phyloP scores from a whole-genome alignment of 2,888 invertebrate species.

The Nezara viridula region DNA sequence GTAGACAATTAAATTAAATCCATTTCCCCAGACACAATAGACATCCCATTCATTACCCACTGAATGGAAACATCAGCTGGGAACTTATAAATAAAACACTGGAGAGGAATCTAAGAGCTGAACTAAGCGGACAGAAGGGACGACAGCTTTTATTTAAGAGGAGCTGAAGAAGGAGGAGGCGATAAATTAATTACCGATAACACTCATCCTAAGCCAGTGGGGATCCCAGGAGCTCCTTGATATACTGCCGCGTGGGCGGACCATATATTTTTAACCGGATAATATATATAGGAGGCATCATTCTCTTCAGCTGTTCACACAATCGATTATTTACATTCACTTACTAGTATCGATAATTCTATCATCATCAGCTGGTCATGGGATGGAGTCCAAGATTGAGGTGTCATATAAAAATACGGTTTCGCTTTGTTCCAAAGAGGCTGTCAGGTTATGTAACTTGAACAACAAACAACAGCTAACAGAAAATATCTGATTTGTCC shows the following conservation, averaged over 20 bases:
- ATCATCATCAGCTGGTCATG: neutral
- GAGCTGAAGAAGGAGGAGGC: neutral
- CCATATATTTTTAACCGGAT: neutral
- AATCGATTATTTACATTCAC: neutral
- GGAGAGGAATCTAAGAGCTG: neutral
- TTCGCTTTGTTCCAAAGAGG: too few species aligned
- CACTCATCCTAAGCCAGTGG: neutral
- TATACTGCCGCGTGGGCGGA: neutral
- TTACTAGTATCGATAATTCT: neutral
- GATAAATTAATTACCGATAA: constrained; percentile 33
- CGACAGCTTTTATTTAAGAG: neutral
- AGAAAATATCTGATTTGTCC: too few species aligned
- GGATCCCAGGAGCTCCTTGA: neutral
- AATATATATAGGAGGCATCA: constrained; percentile 22
- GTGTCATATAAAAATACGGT: too few species aligned
- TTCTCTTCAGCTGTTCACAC: neutral
- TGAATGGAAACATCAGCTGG: neutral
- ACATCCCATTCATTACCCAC: neutral
- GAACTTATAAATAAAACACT: neutral
- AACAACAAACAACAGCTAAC: too few species aligned
- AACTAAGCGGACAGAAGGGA: neutral
- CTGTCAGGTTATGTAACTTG: too few species aligned
- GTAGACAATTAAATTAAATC: neutral
- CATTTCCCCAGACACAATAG: neutral
- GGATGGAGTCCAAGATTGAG: too few species aligned